Evolutionary conservation across 92 coral and sea anemone species (phyloP), one percentile per base, ranked within the genome.

Genomic region (Plumapathes pennacea): DNA sequence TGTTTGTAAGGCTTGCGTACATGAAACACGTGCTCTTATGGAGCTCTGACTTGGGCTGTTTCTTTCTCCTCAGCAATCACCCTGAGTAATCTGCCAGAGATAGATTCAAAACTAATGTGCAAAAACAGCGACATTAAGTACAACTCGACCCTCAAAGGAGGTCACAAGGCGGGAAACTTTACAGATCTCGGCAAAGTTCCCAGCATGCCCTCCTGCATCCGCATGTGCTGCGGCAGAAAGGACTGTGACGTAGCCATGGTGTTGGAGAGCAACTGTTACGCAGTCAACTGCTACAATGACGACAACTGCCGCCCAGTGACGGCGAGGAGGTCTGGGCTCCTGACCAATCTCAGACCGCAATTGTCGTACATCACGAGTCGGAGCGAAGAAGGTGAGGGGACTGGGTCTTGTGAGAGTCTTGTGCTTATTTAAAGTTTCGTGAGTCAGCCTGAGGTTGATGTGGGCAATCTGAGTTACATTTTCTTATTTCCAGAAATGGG

Each of bases 281-380:
- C 96, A 1, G 98, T 92, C 15, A 77, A 64, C 50, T 92, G 98
- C 36, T 81, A 50, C 31, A 71, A 70, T 28, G 67, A 76, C 32
- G 67, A 73, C 33, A 60, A 59, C 9, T 92, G 98, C 37, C 74
- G 72, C 31, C 63, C 98, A 6, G 95, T 92, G 4, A 86, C 64
- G 2, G 98, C 98, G 11, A 84, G 95, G 28, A 79, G 72, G 66
- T 92, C 98, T 1, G 87, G 86, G 1, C 39, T 84, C 32, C 60
- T 92, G 53, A 78, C 85, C 17, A 72, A 84, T 69, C 73, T 92
- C 44, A 84, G 76, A 19, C 98, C 98, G 0, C 49, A 75, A 57
- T 68, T 92, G 34, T 92, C 98, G 2, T 92, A 76, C 47, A 92
- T 92, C 24, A 92, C 98, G 25, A 89, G 96, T 49, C 66, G 98